Conservation (phyloP, 2,113 vertebrate species). For the Pogona vitticeps region DNA sequence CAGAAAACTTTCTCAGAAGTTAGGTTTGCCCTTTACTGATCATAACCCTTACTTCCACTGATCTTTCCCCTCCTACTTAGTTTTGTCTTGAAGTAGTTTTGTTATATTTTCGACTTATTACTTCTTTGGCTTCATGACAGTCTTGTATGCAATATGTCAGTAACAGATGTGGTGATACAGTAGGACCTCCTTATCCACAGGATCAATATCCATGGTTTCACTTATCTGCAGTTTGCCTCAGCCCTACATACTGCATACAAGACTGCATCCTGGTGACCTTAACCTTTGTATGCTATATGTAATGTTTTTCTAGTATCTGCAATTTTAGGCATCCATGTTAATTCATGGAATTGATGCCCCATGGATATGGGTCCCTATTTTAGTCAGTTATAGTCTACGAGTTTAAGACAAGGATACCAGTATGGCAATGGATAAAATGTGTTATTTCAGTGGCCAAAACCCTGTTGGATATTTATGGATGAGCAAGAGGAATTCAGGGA, state of each 20-base stretch:
- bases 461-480: too few species aligned
- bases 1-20: constrained; percentile 30
- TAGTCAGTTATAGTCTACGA: constrained; percentile 13
- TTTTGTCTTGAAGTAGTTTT: constrained; percentile 29
- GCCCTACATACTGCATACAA: too few species aligned
- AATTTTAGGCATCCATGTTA: too few species aligned
- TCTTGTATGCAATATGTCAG: neutral
- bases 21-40: constrained; percentile 25
- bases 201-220: too few species aligned
- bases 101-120: neutral
- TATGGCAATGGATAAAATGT: neutral
- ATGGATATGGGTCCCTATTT: too few species aligned
- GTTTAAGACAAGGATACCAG: neutral
- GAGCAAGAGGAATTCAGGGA: too few species aligned
- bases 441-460: neutral
- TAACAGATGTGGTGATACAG: neutral
- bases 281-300: too few species aligned
- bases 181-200: too few species aligned
- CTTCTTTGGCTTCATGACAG: neutral
- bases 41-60: constrained; percentile 36
- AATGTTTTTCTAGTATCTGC: too few species aligned
- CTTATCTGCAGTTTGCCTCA: too few species aligned
- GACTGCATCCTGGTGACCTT: too few species aligned
- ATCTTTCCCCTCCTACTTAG: constrained; percentile 23
- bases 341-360: too few species aligned